These are phyloP conservation scores for Otolemur crassicaudatus DNA, from an alignment of 2,797 vertebrate species.

Conservation along the genomic window DNA sequence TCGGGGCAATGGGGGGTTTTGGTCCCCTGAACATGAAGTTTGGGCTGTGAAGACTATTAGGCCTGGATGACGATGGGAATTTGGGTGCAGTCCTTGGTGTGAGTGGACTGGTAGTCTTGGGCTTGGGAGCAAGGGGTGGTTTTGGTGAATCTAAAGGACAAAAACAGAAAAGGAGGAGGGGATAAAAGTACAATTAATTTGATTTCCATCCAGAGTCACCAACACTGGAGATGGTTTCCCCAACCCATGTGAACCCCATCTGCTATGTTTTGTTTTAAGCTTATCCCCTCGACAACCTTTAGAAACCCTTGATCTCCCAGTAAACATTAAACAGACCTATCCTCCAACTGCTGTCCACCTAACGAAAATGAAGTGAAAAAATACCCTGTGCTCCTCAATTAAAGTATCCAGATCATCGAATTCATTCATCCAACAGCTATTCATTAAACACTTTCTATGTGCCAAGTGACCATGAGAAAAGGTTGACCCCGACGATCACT, in stretches of 20 bases:
- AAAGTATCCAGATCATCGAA: neutral
- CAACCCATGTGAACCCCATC: neutral
- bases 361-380: neutral
- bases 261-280: neutral
- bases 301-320: neutral
- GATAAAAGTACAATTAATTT: conserved; percentile 64
- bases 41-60: conserved; percentile 83
- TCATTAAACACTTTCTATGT: neutral
- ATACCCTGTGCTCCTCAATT: neutral
- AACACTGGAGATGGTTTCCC: neutral
- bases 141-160: conserved; percentile 92
- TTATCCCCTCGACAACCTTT: neutral
- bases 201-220: neutral
- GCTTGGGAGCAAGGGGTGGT: conserved; percentile 93
- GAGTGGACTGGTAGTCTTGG: conserved; percentile 90
- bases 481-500: neutral
- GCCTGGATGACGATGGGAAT: conserved; percentile 89
- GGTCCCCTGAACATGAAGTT: conserved; percentile 91
- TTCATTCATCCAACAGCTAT: neutral
- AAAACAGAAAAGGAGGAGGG: conserved; percentile 83
- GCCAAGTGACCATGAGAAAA: neutral
- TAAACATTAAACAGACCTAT: neutral
- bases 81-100: conserved; percentile 84
- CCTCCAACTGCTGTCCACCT: neutral
- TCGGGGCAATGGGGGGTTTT: conserved; percentile 94